phyloP scores from a whole-genome alignment of 2,797 vertebrate species.

The Falco columbarius region DNA sequence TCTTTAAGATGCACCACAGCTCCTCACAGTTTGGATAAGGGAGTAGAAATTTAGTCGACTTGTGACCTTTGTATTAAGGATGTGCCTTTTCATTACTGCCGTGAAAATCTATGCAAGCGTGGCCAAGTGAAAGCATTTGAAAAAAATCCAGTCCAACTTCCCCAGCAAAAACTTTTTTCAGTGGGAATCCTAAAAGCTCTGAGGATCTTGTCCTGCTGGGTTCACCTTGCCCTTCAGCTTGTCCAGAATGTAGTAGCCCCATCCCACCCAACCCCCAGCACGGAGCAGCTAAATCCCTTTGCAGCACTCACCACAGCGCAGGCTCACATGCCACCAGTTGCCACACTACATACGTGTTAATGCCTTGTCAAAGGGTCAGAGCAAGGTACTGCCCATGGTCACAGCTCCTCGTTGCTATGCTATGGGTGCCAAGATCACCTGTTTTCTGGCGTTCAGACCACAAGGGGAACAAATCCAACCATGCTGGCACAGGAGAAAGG shows the following conservation, averaged over 20 bases:
- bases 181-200: neutral
- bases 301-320: neutral
- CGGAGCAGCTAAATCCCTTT: neutral
- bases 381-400: neutral
- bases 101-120: neutral
- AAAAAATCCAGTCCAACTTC: neutral
- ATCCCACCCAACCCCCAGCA: accelerated
- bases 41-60: conserved; percentile 7
- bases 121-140: neutral
- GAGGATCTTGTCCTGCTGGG: neutral
- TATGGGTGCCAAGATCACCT: neutral
- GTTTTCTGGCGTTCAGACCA: neutral
- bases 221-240: neutral
- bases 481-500: neutral
- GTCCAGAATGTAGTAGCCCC: neutral
- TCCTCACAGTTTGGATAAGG: neutral
- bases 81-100: neutral
- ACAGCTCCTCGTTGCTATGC: neutral
- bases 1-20: conserved; percentile 35
- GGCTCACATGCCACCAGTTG: neutral
- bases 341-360: neutral
- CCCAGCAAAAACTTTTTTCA: neutral
- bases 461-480: neutral
- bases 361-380: neutral
- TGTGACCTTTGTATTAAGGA: conserved; percentile 33